phyloP scores from a whole-genome alignment of 2,113 vertebrate species.

The Bothrops jararaca region DNA sequence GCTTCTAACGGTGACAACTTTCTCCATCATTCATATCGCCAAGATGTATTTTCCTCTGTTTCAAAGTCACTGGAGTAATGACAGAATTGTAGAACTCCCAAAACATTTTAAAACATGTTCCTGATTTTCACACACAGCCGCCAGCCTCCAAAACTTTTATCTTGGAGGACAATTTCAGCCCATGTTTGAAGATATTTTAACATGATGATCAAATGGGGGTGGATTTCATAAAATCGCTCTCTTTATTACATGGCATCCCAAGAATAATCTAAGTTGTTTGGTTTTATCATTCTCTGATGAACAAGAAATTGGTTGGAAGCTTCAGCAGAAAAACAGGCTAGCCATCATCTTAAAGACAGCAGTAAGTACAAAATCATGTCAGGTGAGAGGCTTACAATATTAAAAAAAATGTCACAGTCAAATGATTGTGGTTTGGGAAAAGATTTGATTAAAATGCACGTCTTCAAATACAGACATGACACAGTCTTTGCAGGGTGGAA shows the following conservation, averaged over 20 bases:
- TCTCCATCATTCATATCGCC: background rate
- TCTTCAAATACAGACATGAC: background rate
- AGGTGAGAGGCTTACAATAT: background rate
- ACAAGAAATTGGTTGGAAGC: background rate
- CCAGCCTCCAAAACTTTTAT: no score
- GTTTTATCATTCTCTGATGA: background rate
- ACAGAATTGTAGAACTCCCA: slow-evolving; percentile 18
- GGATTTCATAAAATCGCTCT: background rate
- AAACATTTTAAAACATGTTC: slow-evolving; percentile 43
- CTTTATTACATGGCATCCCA: background rate
- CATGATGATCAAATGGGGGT: no score
- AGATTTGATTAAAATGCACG: background rate
- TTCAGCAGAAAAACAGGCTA: background rate
- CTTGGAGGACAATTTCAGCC: no score
- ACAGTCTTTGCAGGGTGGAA: background rate
- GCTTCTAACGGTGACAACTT: slow-evolving; percentile 7
- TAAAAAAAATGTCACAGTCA: background rate
- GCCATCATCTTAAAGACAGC: background rate
- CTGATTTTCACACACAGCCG: background rate
- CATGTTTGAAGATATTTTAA: no score
- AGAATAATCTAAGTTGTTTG: background rate
- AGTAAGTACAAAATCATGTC: no score
- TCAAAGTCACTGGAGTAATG: slow-evolving; percentile 56
- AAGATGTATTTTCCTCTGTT: slow-evolving; percentile 8
- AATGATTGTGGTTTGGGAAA: background rate